A percentile compares a stretch with the other conserved stretches of the same genome.
Evolutionary conservation across 37 sponge, comb jelly and placozoan genomes (phyloP).

Genomic region (Crambe crambe): DNA sequence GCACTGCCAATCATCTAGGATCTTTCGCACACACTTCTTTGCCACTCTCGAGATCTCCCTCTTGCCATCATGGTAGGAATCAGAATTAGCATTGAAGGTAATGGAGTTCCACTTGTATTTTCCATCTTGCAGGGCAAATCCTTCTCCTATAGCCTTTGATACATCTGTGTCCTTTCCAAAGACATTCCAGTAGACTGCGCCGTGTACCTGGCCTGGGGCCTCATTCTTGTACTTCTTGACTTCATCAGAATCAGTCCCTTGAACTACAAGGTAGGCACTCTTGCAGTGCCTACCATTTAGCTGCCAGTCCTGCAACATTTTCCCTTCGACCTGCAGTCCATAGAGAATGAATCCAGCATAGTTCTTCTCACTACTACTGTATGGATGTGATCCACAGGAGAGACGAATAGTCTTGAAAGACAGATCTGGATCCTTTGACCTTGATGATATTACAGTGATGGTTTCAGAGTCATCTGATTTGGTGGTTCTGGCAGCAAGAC

Average conservation of each 20-base stretch:
- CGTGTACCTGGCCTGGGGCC: background rate
- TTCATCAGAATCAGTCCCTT: background rate
- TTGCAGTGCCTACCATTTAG: background rate
- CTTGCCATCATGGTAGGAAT: background rate
- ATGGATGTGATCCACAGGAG: too few species aligned
- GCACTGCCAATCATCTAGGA: too few species aligned
- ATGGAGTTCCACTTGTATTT: background rate
- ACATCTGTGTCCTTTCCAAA: slow-evolving; percentile 16
- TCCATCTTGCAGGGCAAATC: background rate
- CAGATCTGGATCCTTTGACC: too few species aligned
- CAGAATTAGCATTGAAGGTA: background rate
- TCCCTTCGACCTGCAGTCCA: background rate
- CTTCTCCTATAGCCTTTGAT: background rate
- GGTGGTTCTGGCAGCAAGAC: too few species aligned
- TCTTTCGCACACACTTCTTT: too few species aligned
- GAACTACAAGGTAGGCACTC: background rate
- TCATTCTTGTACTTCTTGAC: background rate
- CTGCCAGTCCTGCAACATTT: background rate
- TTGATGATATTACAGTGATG: too few species aligned
- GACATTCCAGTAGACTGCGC: slow-evolving; percentile 1
- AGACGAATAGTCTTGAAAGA: too few species aligned
- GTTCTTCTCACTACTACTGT: too few species aligned
- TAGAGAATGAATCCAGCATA: slow-evolving; percentile 11
- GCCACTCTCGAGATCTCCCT: background rate
- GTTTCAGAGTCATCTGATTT: too few species aligned